Percentiles rank a stretch among this genome's conserved stretches.
Evolutionary conservation across 2,797 vertebrate species (phyloP).

Genomic region (Tapirus indicus): DNA sequence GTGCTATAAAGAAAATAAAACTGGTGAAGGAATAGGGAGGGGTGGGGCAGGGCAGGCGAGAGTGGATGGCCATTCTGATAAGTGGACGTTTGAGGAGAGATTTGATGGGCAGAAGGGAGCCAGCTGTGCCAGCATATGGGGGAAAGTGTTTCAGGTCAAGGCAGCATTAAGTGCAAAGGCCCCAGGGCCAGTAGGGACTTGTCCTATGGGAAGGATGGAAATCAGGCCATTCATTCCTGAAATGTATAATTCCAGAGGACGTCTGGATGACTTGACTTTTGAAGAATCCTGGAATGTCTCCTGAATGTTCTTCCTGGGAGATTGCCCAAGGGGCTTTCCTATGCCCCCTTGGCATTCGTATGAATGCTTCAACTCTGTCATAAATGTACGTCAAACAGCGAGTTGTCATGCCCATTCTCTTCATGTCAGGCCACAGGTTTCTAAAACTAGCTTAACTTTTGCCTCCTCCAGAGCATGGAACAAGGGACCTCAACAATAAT

Average conservation of each 20-base stretch:
- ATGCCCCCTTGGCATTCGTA: neutral
- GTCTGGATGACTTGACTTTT: neutral
- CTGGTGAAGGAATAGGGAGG: neutral
- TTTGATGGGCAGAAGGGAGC: neutral
- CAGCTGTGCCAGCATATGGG: accelerated
- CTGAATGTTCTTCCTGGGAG: neutral
- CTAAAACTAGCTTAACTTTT: neutral
- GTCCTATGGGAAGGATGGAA: neutral
- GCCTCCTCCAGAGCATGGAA: neutral
- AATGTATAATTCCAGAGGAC: neutral
- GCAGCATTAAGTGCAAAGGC: neutral
- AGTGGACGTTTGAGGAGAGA: neutral
- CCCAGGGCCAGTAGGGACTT: neutral
- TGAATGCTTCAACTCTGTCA: neutral
- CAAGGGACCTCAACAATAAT: neutral
- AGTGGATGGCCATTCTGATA: neutral
- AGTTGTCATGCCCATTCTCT: neutral
- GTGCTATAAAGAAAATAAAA: neutral
- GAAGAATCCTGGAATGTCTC: neutral
- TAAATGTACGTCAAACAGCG: neutral
- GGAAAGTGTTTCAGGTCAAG: neutral
- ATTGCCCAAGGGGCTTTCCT: neutral
- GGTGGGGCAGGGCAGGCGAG: neutral
- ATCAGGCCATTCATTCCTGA: neutral
- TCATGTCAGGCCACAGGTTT: neutral